phyloP scores from a whole-genome alignment of 1,140 invertebrate genomes.

The Linepithema humile region DNA sequence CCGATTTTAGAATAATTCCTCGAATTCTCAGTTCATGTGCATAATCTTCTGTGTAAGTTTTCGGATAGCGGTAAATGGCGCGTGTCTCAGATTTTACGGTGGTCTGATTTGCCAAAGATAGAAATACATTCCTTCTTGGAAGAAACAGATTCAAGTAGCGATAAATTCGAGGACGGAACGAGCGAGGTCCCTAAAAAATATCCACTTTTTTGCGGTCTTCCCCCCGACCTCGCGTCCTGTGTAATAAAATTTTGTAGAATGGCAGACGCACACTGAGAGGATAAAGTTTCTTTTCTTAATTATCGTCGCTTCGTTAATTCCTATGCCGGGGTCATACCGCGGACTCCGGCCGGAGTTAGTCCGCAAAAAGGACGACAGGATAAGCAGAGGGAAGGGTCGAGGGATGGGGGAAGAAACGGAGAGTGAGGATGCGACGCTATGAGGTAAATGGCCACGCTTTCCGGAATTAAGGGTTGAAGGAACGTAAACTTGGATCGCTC shows the following conservation, averaged over 20 bases:
- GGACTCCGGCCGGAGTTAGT: background rate
- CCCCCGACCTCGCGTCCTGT: background rate
- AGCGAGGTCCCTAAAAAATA: background rate
- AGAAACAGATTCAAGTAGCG: background rate
- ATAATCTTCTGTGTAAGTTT: constrained; percentile 24
- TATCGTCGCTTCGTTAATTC: constrained; percentile 76
- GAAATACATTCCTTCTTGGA: background rate
- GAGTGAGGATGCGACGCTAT: constrained; percentile 30
- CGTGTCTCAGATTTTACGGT: background rate
- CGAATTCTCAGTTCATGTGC: constrained; percentile 8
- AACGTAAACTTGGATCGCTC: constrained; percentile 39
- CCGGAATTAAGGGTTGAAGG: constrained; percentile 63
- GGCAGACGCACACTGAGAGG: constrained; percentile 26
- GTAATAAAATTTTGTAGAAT: constrained; percentile 68
- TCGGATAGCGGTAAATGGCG: background rate
- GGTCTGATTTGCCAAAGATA: background rate
- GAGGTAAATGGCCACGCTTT: constrained; percentile 58
- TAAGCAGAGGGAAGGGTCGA: background rate
- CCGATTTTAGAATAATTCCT: constrained; percentile 56
- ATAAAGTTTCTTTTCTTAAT: constrained; percentile 75
- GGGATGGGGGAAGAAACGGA: constrained; percentile 1
- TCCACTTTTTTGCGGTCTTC: constrained; percentile 32
- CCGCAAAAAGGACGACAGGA: constrained; percentile 14
- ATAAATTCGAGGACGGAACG: constrained; percentile 48
- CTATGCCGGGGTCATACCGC: constrained; percentile 59